Evolutionary conservation across 2,113 vertebrate species (phyloP), one percentile per base, ranked within the genome.

Genomic region (Gymnarchus niloticus): DNA sequence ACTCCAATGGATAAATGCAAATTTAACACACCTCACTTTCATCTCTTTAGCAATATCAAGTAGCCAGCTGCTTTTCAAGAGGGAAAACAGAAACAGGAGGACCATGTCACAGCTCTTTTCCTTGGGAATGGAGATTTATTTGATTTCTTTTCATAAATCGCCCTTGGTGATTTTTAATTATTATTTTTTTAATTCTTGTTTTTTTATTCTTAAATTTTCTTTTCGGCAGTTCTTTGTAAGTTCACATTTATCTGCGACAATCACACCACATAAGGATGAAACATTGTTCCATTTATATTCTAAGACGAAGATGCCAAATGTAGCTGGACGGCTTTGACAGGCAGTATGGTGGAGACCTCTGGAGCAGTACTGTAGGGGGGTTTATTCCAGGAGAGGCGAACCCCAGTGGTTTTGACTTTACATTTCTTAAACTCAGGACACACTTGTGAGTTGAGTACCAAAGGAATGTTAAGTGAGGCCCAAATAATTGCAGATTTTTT

Each of bases 71-170:
- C 25, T 65, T 65, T 65, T 65, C 61, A 65, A 65, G 61, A 3
- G 28, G 37, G 33, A 69, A 10, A 69, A 6, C 14, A 19, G 65
- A 6, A 41, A 73, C 25, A 41, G 14, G 33, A 33, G 2, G 37
- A 14, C 41, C 28, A 19, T 73, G 65, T 73, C 14, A 1, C 61
- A 69, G 28, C 61, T 69, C 10, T 37, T 69, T 69, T 2, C 65
- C 65, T 41, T n/a, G 65, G 33, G 44, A 56, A 46, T 21, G 33
- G n/a, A 48, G 21, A 28, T 61, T 59, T 28, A 56, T 84, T 48
- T 49, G 46, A n/a, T 80, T n/a, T 78, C 9, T 49, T 78, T 49
- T 78, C 76, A 46, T n/a, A n/a, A 80, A 80, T n/a, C 48, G n/a
- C 7, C n/a, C 21, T 25, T 41, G 65, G n/a, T n/a, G n/a, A n/a